Base-by-base conservation (phyloP, 2,797 vertebrate species). In the Serranus cabrilla region DNA sequence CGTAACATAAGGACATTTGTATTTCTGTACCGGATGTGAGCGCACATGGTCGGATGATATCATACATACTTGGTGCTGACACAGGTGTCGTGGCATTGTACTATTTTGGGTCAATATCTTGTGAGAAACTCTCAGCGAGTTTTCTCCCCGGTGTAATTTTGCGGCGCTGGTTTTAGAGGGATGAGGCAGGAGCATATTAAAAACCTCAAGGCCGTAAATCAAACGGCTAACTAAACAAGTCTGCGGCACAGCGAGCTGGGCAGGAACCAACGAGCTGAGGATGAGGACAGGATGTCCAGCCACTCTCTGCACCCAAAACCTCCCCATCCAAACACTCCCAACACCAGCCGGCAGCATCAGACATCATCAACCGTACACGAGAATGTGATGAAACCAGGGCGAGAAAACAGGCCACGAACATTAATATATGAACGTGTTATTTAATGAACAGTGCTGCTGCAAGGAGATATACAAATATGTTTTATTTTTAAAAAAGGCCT, bases 171-270 rank as follows among this genome's bases (percentile, higher is more conserved):
- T 60, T 85, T 77, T 66, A 84, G 85, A 90, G 76, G 78, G 87
- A 85, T 75, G 61, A 80, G 51, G 82, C 76, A 79, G 80, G 79
- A 81, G 84, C 83, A 78, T 73, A 88, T 91, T 91, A 87, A 92
- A 93, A 92, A 85, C 78, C 84, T 76, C 84, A 89, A 85, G 83
- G 77, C 81, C 81, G 89, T 91, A 87, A 91, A 93, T 93, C 90
- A 89, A 60, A 79, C 3, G 51, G 68, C 82, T 83, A 86, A 90
- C 89, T 79, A 92, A 94, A 94, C 90, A 92, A 81, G 54, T 51
- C 69, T 37, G 85, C 5, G 71, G 87, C 85, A 84, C 64, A 49
- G 78, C 11, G 25, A 81, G 74, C 82, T 68, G 85, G 87, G 85
- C 81, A 85, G 71, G 34, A 72, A 88, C 80, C 88, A 55, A 77